These are phyloP conservation scores for Isoperla grammatica DNA, from an alignment of 2,888 invertebrate genomes.

Conservation along the genomic window DNA sequence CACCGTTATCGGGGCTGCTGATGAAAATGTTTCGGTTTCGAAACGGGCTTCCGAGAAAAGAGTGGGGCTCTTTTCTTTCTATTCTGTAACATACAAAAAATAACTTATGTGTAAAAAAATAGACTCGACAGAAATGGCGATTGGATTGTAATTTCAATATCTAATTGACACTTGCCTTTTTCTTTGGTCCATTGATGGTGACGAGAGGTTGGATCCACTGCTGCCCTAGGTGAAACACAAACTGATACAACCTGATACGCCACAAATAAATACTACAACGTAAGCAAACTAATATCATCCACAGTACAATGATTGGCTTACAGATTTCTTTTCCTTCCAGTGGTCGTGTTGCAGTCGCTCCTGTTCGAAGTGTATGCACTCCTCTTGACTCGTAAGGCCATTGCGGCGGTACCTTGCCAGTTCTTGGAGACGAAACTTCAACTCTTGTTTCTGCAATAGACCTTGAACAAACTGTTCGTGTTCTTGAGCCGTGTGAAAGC, in stretches of 20 bases:
- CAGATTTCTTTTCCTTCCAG: constrained; percentile 60
- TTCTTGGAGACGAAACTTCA: constrained; percentile 77
- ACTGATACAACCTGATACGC: constrained; percentile 57
- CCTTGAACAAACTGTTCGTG: constrained; percentile 74
- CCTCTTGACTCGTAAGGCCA: constrained; percentile 76
- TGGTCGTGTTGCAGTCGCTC: constrained; percentile 47
- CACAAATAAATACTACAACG: constrained; percentile 43
- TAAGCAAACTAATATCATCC: constrained; percentile 8
- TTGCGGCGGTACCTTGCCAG: constrained; percentile 77
- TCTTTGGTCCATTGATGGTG: constrained; percentile 55
- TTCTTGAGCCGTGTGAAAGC: constrained; percentile 82
- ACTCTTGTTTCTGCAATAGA: constrained; percentile 76
- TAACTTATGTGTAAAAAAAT: too few relatives aligned
- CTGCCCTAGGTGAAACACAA: constrained; percentile 72
- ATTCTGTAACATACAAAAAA: constrained; percentile 43
- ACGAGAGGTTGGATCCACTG: constrained; percentile 66
- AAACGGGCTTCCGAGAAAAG: constrained; percentile 81
- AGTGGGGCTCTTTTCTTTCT: constrained; percentile 52
- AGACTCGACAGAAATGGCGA: too few relatives aligned
- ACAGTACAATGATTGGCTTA: constrained; percentile 41
- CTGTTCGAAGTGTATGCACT: constrained; percentile 84
- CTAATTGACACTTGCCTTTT: constrained; percentile 45
- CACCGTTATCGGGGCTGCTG: constrained; percentile 42
- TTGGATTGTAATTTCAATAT: too few relatives aligned
- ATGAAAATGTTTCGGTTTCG: constrained; percentile 49